Evolutionary conservation across 2,888 invertebrate species (phyloP), one percentile per base, ranked within the genome.

Genomic region (Cephus runcator): DNA sequence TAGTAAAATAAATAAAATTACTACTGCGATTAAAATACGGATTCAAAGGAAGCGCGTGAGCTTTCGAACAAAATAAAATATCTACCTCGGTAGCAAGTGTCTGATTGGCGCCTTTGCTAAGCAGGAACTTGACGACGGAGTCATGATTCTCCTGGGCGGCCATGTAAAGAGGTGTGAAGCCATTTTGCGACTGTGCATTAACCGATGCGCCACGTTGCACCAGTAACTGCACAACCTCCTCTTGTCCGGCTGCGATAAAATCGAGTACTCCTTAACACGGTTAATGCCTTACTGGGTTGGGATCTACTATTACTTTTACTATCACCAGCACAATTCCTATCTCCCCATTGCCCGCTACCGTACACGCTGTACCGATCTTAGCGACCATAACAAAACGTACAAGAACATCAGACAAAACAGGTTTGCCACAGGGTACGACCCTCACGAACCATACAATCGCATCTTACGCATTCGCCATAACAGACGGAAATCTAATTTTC

Each of bases 111-210:
- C 98, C 98, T 90, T 98, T 97, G 68, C 96, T 94, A 78, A 99
- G 93, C 79, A 99, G 93, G 93, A 97, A 96, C 90, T 97, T 96
- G 83, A 99, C 99, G 85, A 98, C 98, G 11, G 94, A 94, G 81
- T 98, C 98, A 90, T 99, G 98, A 91, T 98, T 98, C 92, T 98
- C 98, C 92, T 98, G 99, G 12, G 99, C 98, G 4, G 98, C 98
- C 99, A 99, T 99, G 92, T 99, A 99, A 73, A 99, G 93, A 0
- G 99, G 99, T 0, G 99, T 99, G 93, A 99, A 99, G 73, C 99
- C 99, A 91, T 98, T 98, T 84, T 98, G 96, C 1, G 98, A 98
- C 92, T 99, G 99, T 23, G 98, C 97, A 92, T 99, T 99, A 86
- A 99, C 97, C 89, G 97, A 96, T 85, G 99, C 99, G 86, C 97